These are phyloP conservation scores for Oxyruncus cristatus DNA, from an alignment of 2,113 vertebrate species.

Conservation along the genomic window DNA sequence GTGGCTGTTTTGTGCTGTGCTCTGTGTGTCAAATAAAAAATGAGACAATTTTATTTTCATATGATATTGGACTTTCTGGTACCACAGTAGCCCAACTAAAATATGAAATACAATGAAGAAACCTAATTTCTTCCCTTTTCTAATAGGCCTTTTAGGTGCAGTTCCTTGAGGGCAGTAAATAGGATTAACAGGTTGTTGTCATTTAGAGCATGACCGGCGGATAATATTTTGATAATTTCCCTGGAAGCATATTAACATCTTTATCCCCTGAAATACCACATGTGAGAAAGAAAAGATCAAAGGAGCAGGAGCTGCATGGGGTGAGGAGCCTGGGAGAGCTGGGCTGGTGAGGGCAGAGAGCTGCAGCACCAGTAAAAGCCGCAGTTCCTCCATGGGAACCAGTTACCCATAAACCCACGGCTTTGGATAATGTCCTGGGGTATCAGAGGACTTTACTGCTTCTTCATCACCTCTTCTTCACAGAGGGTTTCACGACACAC, in stretches of 20 bases:
- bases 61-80: not conserved
- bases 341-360: not conserved
- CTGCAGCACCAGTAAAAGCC: not conserved
- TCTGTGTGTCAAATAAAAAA: not conserved
- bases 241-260: not conserved
- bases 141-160: not conserved
- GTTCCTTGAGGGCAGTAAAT: not conserved
- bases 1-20: fast-evolving
- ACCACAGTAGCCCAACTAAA: not conserved
- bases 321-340: not conserved
- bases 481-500: not conserved
- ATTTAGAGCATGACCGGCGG: not conserved
- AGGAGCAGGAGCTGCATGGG: not conserved
- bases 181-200: not conserved
- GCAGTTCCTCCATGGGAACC: not conserved
- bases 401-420: not conserved
- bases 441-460: not conserved
- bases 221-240: not conserved
- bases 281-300: not conserved
- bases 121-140: not conserved
- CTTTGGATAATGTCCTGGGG: not conserved
- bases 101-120: not conserved
- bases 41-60: not conserved
- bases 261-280: not conserved
- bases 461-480: not conserved